Evolutionary conservation across 2,797 vertebrate genomes (phyloP).

Genomic region (Toxotes lorentzi): DNA sequence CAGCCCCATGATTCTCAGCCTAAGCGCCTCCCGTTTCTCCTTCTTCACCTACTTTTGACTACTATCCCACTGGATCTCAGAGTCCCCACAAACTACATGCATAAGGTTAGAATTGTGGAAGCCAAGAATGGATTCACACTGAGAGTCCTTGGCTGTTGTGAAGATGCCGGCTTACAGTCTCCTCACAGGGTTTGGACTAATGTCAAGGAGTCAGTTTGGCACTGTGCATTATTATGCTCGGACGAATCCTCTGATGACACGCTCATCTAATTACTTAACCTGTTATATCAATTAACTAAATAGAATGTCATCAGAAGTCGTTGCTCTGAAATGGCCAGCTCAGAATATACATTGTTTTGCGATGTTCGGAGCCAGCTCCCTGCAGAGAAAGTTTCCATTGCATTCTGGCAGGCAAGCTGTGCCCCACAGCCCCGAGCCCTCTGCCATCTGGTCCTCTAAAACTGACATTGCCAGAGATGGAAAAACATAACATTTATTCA

Average conservation of each 20-base stretch:
- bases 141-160: background rate
- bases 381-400: conserved; percentile 80
- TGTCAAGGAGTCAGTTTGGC: background rate
- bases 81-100: background rate
- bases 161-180: background rate
- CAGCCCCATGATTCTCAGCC: too few relatives aligned
- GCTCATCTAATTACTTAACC: background rate
- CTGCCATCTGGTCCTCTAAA: conserved; percentile 78
- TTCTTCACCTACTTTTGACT: background rate
- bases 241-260: background rate
- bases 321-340: conserved; percentile 22
- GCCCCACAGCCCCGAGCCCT: conserved; percentile 71
- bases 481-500: conserved; percentile 61
- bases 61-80: background rate
- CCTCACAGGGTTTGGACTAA: background rate
- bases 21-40: background rate
- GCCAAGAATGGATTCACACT: background rate
- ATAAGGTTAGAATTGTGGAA: background rate
- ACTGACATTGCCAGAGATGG: conserved; percentile 61
- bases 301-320: background rate
- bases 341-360: conserved; percentile 45
- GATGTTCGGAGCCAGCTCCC: conserved; percentile 49
- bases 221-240: background rate
- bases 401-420: conserved; percentile 78
- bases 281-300: conserved; percentile 1